Percentiles rank a stretch among this genome's conserved stretches.
Conservation (phyloP, 1,140 invertebrate species). For the Cataglyphis hispanica region DNA sequence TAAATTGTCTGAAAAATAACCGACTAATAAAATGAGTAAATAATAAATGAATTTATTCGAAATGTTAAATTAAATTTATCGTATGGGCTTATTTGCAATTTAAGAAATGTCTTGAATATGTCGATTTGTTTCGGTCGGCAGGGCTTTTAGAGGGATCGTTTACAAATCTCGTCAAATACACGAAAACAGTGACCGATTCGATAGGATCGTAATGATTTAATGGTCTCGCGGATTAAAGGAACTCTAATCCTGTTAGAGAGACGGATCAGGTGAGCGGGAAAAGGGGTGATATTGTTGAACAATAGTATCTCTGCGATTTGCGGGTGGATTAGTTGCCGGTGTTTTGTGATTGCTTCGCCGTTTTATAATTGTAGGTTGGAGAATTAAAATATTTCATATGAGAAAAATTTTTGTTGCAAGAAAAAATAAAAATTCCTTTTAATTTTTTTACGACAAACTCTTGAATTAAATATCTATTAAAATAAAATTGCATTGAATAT, state of each 20-base stretch:
- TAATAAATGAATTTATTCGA: neutral
- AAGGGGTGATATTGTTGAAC: constrained; percentile 35
- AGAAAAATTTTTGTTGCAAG: neutral
- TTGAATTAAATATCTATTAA: neutral
- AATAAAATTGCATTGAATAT: neutral
- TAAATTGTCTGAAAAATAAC: neutral
- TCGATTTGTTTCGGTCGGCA: constrained; percentile 25
- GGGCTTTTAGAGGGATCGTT: neutral
- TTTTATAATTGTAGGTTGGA: neutral
- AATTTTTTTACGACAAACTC: neutral
- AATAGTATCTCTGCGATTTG: constrained; percentile 16
- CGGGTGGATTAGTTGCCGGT: neutral
- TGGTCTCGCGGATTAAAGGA: constrained; percentile 51
- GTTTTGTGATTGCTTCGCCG: neutral
- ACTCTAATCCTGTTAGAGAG: constrained; percentile 47
- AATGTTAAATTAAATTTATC: neutral
- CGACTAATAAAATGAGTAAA: too few species aligned
- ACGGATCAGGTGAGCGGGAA: constrained; percentile 21
- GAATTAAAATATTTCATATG: neutral
- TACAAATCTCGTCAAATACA: constrained; percentile 14
- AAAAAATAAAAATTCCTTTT: neutral
- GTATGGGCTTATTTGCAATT: neutral
- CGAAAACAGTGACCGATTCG: constrained; percentile 33
- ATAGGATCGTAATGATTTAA: constrained; percentile 50
- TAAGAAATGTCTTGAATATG: neutral